Conservation (phyloP, 2,797 vertebrate species). For the Urosaurus nigricauda region DNA sequence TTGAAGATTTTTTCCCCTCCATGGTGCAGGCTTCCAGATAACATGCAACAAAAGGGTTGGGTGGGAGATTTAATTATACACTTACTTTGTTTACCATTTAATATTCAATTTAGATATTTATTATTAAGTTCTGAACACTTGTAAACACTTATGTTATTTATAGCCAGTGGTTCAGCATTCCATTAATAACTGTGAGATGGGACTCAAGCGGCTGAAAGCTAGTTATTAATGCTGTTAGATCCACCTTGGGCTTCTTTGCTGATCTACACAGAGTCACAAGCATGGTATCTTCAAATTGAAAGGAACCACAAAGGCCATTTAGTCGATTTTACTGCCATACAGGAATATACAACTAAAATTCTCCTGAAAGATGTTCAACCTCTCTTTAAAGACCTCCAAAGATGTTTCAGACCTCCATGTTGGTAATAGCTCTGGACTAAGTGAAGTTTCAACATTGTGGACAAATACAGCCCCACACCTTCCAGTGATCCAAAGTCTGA, state of each 20-base stretch:
- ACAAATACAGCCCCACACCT: too few species aligned
- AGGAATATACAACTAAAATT: too few species aligned
- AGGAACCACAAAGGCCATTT: too few species aligned
- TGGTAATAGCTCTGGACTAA: too few species aligned
- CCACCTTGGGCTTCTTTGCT: not conserved
- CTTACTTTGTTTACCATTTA: slow-evolving; percentile 1
- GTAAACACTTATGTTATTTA: slow-evolving; percentile 9
- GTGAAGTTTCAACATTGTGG: too few species aligned
- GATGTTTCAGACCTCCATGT: too few species aligned
- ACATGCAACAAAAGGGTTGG: not conserved
- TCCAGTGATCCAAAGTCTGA: too few species aligned
- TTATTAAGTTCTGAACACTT: slow-evolving; percentile 13
- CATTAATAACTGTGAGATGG: not conserved
- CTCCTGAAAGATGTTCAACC: too few species aligned
- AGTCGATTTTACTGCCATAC: too few species aligned
- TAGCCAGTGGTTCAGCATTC: not conserved
- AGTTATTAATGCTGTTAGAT: not conserved
- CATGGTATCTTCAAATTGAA: too few species aligned
- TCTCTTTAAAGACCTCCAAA: too few species aligned
- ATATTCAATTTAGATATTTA: slow-evolving; percentile 30
- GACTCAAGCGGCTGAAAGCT: not conserved
- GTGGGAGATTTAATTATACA: not conserved
- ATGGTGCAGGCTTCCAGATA: not conserved
- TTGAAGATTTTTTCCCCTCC: slow-evolving; percentile 6
- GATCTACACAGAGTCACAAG: not conserved